Percentiles rank a stretch among this genome's conserved stretches.
These are phyloP conservation scores for Chloroceryle inda DNA, from an alignment of 2,797 vertebrate genomes.

Conservation along the genomic window DNA sequence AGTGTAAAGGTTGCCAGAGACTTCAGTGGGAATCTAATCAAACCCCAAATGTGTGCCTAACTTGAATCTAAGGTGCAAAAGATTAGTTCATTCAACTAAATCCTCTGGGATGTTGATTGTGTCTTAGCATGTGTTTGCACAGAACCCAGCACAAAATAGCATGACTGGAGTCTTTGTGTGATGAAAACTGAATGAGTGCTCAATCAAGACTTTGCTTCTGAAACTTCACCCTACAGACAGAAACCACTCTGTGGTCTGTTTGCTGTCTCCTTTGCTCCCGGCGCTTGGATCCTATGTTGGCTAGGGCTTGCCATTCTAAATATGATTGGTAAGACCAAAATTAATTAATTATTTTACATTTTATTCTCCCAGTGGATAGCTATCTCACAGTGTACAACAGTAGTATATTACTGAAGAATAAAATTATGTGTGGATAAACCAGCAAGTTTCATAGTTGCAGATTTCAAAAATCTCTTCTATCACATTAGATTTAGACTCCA, in stretches of 20 bases:
- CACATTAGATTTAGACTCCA: neutral
- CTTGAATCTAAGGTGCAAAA: slow-evolving; percentile 78
- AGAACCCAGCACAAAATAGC: slow-evolving; percentile 23
- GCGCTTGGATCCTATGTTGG: neutral
- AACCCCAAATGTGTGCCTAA: slow-evolving; percentile 53
- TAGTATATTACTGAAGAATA: slow-evolving; percentile 34
- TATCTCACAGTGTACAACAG: neutral
- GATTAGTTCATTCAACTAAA: slow-evolving; percentile 38
- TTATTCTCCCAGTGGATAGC: neutral
- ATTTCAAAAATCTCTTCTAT: neutral
- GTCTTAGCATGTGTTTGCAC: slow-evolving; percentile 33
- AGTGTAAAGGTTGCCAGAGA: neutral
- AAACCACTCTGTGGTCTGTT: neutral
- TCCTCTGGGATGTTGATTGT: slow-evolving; percentile 25
- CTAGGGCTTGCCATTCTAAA: neutral
- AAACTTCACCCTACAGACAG: slow-evolving; percentile 46
- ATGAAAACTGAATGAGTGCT: slow-evolving; percentile 30
- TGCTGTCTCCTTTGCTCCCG: neutral
- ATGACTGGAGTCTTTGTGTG: slow-evolving; percentile 50
- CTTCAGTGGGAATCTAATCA: slow-evolving; percentile 16
- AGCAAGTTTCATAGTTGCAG: slow-evolving; percentile 2
- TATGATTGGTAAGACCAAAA: neutral
- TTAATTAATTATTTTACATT: neutral
- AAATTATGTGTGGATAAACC: slow-evolving; percentile 11
- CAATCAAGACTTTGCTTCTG: slow-evolving; percentile 71